Conservation (phyloP, 1,140 invertebrate species). For the Leptinotarsa texana region DNA sequence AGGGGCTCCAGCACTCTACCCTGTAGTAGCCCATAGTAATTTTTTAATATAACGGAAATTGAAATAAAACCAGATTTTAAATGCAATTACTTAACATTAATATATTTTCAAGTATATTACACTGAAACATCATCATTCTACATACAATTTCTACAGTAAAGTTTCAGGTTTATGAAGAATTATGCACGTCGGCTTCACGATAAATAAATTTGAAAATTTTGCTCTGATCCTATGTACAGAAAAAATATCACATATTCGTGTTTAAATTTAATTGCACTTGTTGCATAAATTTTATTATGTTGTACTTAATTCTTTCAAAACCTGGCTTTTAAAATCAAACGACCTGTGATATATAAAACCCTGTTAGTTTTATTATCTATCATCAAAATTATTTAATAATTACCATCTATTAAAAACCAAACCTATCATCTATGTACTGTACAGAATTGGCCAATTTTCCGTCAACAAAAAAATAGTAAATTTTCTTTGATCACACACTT, state of each 20-base stretch:
- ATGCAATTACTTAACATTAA: conserved; percentile 34
- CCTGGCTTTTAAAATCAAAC: conserved; percentile 29
- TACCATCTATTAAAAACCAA: conserved; percentile 27
- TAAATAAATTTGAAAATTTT: conserved; percentile 30
- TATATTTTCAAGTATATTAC: conserved; percentile 33
- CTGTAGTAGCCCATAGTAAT: too few species aligned
- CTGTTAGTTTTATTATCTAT: conserved; percentile 32
- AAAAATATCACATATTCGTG: conserved; percentile 20
- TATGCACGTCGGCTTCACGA: conserved; percentile 21
- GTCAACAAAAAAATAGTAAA: conserved; percentile 16
- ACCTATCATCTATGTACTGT: conserved; percentile 32
- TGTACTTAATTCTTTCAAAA: conserved; percentile 34
- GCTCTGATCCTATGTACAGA: conserved; percentile 22
- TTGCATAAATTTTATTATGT: conserved; percentile 1
- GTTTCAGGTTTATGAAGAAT: conserved; percentile 32
- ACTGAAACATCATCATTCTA: conserved; percentile 32
- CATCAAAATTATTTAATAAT: conserved; percentile 23
- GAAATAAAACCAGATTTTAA: conserved; percentile 10
- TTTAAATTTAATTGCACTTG: conserved; percentile 31
- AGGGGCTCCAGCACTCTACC: too few species aligned
- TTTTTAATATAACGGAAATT: too few species aligned
- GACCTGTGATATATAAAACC: conserved; percentile 32
- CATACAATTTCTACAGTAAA: conserved; percentile 34
- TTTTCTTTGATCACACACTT: conserved; percentile 17
- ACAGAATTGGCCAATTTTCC: conserved; percentile 31